Evolutionary conservation across 2,113 vertebrate species (phyloP).

Genomic region (Chiloscyllium plagiosum): DNA sequence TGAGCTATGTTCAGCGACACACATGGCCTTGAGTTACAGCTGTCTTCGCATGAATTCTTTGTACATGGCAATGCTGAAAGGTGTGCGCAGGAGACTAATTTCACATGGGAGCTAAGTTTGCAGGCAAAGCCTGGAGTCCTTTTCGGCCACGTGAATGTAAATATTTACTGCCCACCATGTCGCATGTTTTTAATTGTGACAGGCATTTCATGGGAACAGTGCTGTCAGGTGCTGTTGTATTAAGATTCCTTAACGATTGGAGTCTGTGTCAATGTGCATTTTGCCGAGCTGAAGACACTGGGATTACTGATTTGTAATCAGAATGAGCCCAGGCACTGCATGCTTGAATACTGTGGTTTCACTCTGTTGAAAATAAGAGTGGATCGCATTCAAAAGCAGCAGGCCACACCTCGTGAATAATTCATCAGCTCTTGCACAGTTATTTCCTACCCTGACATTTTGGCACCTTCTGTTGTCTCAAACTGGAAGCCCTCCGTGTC

Average conservation of each 20-base stretch:
- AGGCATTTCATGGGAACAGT: neutral
- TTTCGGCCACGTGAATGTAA: neutral
- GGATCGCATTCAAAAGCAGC: neutral
- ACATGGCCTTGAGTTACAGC: neutral
- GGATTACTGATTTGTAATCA: neutral
- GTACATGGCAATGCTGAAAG: neutral
- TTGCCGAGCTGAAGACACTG: neutral
- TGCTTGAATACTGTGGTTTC: neutral
- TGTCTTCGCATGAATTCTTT: neutral
- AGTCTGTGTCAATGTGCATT: neutral
- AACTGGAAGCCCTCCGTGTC: neutral
- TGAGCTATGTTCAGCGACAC: neutral
- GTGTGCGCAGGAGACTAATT: neutral
- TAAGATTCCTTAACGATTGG: neutral
- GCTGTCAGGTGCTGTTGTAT: neutral
- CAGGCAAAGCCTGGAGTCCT: neutral
- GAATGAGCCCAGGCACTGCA: neutral
- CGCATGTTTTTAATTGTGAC: neutral
- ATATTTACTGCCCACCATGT: neutral
- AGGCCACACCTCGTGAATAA: constrained; percentile 13
- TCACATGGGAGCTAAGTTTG: neutral
- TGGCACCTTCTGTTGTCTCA: constrained; percentile 11
- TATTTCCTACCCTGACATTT: constrained; percentile 8
- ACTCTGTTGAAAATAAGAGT: neutral
- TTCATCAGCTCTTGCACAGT: neutral